Evolutionary conservation across 2,797 vertebrate species (phyloP).

Genomic region (Neopelma chrysocephalum): DNA sequence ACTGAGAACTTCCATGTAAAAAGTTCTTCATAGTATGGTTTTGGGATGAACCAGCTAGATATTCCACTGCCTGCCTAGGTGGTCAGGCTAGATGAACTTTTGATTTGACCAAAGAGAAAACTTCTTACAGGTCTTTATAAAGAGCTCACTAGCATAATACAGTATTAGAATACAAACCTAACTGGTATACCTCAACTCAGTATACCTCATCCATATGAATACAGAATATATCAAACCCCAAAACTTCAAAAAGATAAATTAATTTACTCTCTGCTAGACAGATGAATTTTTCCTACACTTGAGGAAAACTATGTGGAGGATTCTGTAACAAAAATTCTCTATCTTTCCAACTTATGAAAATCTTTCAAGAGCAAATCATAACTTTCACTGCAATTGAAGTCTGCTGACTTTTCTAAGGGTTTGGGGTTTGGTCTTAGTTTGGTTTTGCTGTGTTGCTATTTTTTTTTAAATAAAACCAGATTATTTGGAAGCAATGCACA

Average conservation of each 20-base stretch:
- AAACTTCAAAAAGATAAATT: background rate
- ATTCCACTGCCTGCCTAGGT: background rate
- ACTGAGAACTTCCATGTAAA: background rate
- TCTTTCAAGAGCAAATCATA: background rate
- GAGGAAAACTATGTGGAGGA: background rate
- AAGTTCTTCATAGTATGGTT: background rate
- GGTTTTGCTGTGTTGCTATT: background rate
- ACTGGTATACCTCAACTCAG: background rate
- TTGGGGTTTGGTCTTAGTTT: background rate
- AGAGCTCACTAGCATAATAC: background rate
- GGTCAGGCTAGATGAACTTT: background rate
- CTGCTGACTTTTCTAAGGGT: background rate
- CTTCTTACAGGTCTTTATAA: background rate
- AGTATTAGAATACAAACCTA: background rate
- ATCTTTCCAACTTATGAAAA: background rate
- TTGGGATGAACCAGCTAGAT: background rate
- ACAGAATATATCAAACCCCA: background rate
- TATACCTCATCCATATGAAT: background rate
- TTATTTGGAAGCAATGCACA: background rate
- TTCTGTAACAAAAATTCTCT: background rate
- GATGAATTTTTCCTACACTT: background rate
- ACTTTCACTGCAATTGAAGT: background rate
- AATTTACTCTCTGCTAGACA: background rate
- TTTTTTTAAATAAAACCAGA: background rate
- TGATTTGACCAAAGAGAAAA: background rate